Conservation (phyloP, 2,113 vertebrate genomes). For the Rhinolophus sinicus region DNA sequence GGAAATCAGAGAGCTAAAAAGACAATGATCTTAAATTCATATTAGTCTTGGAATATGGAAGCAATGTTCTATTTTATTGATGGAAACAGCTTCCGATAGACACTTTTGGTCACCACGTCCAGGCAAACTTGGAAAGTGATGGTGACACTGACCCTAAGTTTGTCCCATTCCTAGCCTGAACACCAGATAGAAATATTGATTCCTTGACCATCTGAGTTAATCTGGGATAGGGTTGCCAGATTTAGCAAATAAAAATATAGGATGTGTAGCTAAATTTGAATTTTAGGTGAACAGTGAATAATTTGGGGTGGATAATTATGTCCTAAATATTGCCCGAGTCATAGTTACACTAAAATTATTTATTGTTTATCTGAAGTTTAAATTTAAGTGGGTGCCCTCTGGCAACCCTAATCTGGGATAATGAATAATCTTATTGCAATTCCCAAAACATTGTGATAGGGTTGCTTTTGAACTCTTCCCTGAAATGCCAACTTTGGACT, state of each 20-base stretch:
- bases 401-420: neutral
- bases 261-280: neutral
- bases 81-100: neutral
- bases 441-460: neutral
- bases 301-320: neutral
- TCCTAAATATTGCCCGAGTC: neutral
- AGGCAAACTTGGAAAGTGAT: neutral
- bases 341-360: neutral
- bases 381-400: neutral
- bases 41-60: neutral
- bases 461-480: neutral
- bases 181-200: neutral
- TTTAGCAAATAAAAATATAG: constrained; percentile 37
- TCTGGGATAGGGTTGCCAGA: neutral
- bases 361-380: neutral
- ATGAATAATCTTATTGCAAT: neutral
- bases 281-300: neutral
- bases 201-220: neutral
- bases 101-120: neutral
- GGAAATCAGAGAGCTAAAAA: constrained; percentile 50
- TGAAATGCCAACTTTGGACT: neutral
- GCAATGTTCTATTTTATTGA: neutral
- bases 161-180: neutral
- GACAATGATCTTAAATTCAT: neutral
- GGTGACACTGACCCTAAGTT: neutral